Conservation (phyloP, 2,113 vertebrate genomes). For the Zapus hudsonius region DNA sequence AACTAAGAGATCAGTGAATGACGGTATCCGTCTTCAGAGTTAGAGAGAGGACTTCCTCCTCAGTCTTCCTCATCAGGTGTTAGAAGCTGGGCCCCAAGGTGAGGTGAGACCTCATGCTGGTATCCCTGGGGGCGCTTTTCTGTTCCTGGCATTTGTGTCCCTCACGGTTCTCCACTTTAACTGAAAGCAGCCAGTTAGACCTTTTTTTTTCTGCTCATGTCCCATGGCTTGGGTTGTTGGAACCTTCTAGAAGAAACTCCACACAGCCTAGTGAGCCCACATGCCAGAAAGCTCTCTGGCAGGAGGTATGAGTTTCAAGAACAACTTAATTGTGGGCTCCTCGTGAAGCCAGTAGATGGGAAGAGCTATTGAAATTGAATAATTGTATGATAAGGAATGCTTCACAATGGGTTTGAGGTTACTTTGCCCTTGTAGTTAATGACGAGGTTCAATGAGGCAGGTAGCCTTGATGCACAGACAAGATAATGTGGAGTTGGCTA, state of each 20-base stretch:
- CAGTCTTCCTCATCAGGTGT: not conserved
- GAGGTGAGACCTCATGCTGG: not conserved
- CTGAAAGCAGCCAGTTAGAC: not conserved
- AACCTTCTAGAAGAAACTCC: not conserved
- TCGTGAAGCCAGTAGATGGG: not conserved
- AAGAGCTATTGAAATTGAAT: constrained; percentile 3
- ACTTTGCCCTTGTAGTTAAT: constrained; percentile 9
- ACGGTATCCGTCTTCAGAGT: not conserved
- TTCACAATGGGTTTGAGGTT: not conserved
- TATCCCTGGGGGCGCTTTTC: not conserved
- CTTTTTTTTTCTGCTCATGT: not conserved
- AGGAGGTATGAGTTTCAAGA: not conserved
- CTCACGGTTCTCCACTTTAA: not conserved
- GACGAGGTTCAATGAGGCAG: not conserved
- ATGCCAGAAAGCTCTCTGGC: not conserved
- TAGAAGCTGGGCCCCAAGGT: not conserved
- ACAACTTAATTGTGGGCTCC: not conserved
- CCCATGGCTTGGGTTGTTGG: not conserved
- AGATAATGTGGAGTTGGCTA: not conserved
- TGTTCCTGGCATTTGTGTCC: not conserved
- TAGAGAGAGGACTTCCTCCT: not conserved
- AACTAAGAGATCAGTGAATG: not conserved
- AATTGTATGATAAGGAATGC: not conserved
- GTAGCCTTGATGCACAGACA: not conserved
- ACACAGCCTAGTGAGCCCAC: not conserved